These are phyloP conservation scores for Cnemophilus loriae DNA, from an alignment of 2,113 vertebrate species.

Conservation along the genomic window DNA sequence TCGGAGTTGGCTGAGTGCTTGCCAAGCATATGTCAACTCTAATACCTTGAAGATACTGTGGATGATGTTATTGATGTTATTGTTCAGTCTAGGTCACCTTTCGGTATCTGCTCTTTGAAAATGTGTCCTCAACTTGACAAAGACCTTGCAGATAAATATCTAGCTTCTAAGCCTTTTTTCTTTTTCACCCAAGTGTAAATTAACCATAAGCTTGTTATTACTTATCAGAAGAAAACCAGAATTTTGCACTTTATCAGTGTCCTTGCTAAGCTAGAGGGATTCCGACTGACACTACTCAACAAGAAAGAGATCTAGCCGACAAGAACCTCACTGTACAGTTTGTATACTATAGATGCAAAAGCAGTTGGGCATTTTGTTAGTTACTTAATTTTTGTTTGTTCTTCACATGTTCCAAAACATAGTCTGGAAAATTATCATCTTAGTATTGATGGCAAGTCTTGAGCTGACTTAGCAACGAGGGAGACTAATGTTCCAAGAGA, in stretches of 20 bases:
- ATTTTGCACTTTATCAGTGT: neutral
- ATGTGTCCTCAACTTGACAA: neutral
- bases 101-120: neutral
- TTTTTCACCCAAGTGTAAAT: neutral
- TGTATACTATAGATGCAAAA: neutral
- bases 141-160: neutral
- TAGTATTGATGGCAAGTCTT: neutral
- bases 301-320: neutral
- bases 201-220: neutral
- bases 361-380: rapidly evolving
- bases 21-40: neutral
- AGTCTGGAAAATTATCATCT: neutral
- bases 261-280: neutral
- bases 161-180: neutral
- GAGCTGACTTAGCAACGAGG: neutral
- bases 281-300: neutral
- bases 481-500: neutral
- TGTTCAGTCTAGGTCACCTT: neutral
- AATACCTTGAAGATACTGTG: neutral
- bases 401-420: neutral
- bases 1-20: neutral
- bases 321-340: neutral
- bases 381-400: neutral
- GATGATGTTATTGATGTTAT: neutral
- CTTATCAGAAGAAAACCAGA: neutral